These are phyloP conservation scores for Amiota communis DNA, from an alignment of 2,888 invertebrate genomes.

Conservation along the genomic window DNA sequence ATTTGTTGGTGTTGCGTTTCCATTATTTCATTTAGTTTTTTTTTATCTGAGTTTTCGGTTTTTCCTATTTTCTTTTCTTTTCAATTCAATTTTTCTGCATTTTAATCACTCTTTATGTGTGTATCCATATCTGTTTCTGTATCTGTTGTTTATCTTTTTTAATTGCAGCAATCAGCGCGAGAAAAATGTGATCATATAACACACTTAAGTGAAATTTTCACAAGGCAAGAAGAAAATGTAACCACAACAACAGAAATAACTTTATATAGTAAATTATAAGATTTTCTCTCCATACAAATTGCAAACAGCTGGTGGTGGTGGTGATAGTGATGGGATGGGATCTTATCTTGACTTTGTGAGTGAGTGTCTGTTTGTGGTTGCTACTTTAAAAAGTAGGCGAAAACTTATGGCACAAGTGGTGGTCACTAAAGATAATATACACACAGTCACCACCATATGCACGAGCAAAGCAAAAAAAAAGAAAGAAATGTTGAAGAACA, in stretches of 20 bases:
- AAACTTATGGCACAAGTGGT: background rate
- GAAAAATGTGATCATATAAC: constrained; percentile 4
- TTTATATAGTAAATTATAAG: background rate
- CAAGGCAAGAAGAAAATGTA: background rate
- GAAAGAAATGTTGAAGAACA: background rate
- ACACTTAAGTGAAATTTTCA: constrained; percentile 14
- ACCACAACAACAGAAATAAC: background rate
- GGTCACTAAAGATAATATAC: too few species aligned
- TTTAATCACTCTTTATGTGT: background rate
- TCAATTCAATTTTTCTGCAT: too few species aligned
- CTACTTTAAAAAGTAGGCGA: background rate
- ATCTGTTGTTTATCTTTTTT: background rate
- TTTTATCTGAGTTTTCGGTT: background rate
- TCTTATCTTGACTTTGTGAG: background rate
- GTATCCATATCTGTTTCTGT: background rate
- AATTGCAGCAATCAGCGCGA: constrained; percentile 7
- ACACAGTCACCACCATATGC: background rate
- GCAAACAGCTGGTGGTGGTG: background rate
- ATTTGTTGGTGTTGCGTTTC: too few species aligned
- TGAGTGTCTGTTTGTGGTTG: background rate
- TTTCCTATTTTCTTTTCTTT: too few species aligned
- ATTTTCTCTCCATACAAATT: background rate
- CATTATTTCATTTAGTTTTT: background rate
- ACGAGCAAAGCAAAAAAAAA: background rate
- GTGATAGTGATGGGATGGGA: background rate